Percentiles rank a stretch among this genome's conserved stretches.
These are phyloP conservation scores for Ormyrus thymus DNA, from an alignment of 2,888 invertebrate genomes.

Conservation along the genomic window DNA sequence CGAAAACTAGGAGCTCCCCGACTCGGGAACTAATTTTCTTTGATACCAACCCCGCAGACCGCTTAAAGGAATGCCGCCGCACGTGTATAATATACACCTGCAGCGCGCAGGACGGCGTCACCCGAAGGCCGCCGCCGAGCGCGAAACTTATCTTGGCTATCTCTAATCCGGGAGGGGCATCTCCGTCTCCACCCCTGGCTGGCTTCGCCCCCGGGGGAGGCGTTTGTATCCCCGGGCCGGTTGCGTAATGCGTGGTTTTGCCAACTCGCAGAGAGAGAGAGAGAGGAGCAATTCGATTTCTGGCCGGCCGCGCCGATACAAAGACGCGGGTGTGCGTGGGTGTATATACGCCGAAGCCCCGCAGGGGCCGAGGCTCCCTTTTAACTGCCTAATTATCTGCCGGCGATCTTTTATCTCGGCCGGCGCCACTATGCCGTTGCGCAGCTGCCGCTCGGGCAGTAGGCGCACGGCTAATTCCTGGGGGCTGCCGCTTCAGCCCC, in stretches of 20 bases:
- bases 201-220: slow-evolving; percentile 35
- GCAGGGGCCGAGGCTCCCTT: neutral
- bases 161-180: slow-evolving; percentile 39
- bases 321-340: neutral
- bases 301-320: neutral
- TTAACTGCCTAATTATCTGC: slow-evolving; percentile 50
- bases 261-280: neutral
- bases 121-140: neutral
- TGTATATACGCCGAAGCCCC: neutral
- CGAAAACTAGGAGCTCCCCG: too few species aligned
- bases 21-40: too few species aligned
- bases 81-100: too few species aligned
- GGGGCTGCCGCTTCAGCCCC: neutral
- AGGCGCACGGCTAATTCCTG: slow-evolving; percentile 5
- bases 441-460: neutral
- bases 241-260: slow-evolving; percentile 35
- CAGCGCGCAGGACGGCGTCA: neutral
- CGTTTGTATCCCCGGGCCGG: slow-evolving; percentile 40
- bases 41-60: too few species aligned
- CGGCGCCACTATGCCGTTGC: neutral
- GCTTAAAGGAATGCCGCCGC: too few species aligned
- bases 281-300: slow-evolving; percentile 32
- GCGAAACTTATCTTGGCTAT: slow-evolving; percentile 47
- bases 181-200: neutral
- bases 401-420: slow-evolving; percentile 47